These are phyloP conservation scores for Clostera curtula DNA, from an alignment of 2,888 invertebrate species.

Conservation along the genomic window DNA sequence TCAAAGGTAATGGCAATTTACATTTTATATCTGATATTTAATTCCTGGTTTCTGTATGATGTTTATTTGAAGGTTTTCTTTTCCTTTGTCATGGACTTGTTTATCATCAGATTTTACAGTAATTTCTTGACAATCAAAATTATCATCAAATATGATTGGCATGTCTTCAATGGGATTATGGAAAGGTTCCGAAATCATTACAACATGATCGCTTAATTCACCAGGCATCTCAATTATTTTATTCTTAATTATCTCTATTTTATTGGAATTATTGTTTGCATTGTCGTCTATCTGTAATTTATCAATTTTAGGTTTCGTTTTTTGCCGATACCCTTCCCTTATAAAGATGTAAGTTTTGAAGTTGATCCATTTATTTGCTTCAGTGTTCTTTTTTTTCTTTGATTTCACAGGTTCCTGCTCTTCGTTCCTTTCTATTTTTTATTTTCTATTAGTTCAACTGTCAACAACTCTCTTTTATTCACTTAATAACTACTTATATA, in stretches of 20 bases:
- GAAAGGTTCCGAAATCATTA: conserved; percentile 2
- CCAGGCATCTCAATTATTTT: conserved; percentile 1
- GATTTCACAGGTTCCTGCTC: conserved; percentile 2
- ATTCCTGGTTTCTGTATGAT: conserved; percentile 1
- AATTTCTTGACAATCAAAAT: conserved; percentile 3
- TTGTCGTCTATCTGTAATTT: conserved; percentile 1
- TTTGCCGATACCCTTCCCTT: conserved; percentile 6
- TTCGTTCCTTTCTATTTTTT: conserved; percentile 3
- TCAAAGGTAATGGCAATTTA: conserved; percentile 3
- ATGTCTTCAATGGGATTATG: conserved; percentile 3
- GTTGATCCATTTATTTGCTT: conserved; percentile 1
- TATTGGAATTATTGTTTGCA: conserved; percentile 2
- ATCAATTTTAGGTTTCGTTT: conserved; percentile 4
- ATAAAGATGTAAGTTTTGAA: conserved; percentile 3
- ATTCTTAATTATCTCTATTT: neutral
- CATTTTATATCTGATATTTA: conserved; percentile 3
- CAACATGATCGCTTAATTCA: conserved; percentile 1
- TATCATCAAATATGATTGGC: conserved; percentile 2
- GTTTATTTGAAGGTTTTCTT: conserved; percentile 1
- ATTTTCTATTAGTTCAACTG: no score
- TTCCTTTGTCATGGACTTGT: conserved; percentile 3
- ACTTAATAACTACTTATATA: no score
- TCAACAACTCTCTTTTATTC: no score
- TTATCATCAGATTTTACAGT: conserved; percentile 3
- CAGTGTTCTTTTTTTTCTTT: conserved; percentile 2